phyloP scores from a whole-genome alignment of 2,113 vertebrate genomes.

The Nycticryphes semicollaris region DNA sequence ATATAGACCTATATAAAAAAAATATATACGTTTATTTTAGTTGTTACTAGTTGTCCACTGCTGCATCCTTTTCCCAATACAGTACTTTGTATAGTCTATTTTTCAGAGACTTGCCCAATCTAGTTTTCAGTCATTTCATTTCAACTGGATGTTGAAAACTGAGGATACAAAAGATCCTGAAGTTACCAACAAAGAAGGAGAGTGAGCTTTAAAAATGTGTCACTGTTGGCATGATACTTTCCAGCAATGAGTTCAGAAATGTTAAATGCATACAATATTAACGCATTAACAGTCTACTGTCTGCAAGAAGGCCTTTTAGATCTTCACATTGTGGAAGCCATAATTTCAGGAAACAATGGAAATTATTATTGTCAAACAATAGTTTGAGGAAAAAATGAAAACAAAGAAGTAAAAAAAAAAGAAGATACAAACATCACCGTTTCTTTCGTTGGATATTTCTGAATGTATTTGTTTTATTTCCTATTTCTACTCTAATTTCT shows the following conservation, averaged over 20 bases:
- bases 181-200: neutral
- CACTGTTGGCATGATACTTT: neutral
- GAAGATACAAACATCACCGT: neutral
- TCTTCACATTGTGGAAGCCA: neutral
- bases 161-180: neutral
- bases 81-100: neutral
- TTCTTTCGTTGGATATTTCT: neutral
- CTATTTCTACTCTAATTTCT: neutral
- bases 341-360: neutral
- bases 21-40: neutral
- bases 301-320: neutral
- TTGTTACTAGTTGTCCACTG: neutral
- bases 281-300: neutral
- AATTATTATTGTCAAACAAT: neutral
- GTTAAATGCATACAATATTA: neutral
- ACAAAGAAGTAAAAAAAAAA: neutral
- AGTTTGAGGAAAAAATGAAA: neutral
- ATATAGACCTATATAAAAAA: neutral
- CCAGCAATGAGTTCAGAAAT: neutral
- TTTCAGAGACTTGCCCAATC: neutral
- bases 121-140: neutral
- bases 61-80: neutral
- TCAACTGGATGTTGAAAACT: neutral
- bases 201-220: neutral
- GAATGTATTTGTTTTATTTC: neutral